Evolutionary conservation across 64 coral and sea anemone genomes (phyloP).

Genomic region (Montipora foliosa): DNA sequence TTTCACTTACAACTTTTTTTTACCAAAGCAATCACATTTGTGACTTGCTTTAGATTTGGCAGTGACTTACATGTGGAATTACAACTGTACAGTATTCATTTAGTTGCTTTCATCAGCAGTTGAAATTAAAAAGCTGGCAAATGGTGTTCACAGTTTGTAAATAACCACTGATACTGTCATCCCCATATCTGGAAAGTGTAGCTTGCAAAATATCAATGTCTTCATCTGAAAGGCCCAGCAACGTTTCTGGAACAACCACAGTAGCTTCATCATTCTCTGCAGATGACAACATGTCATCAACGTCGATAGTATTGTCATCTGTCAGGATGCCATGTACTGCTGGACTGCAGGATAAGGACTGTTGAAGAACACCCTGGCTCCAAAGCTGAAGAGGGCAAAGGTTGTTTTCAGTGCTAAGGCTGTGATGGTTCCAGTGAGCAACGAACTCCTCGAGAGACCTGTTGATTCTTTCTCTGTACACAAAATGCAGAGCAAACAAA

Average conservation of each 20-base stretch:
- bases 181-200: constrained; percentile 3
- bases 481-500: too few relatives aligned
- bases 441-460: too few relatives aligned
- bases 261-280: constrained; percentile 3
- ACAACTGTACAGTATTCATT: not conserved
- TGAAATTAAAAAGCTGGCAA: not conserved
- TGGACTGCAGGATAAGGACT: constrained; percentile 3
- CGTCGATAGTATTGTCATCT: not conserved
- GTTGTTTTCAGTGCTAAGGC: too few relatives aligned
- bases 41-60: too few relatives aligned
- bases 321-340: constrained; percentile 7
- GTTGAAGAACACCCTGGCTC: not conserved
- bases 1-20: not conserved
- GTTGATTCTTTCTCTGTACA: too few relatives aligned
- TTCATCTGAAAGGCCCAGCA: constrained; percentile 10
- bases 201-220: not conserved
- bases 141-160: constrained; percentile 7
- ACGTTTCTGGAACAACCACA: not conserved
- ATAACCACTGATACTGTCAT: not conserved
- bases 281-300: constrained; percentile 7
- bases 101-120: not conserved
- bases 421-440: too few relatives aligned
- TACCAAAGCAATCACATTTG: too few relatives aligned
- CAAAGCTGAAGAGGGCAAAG: too few relatives aligned
- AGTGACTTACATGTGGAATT: not conserved